Conservation (phyloP, 2,888 invertebrate genomes). For the Polymixis lichenea region DNA sequence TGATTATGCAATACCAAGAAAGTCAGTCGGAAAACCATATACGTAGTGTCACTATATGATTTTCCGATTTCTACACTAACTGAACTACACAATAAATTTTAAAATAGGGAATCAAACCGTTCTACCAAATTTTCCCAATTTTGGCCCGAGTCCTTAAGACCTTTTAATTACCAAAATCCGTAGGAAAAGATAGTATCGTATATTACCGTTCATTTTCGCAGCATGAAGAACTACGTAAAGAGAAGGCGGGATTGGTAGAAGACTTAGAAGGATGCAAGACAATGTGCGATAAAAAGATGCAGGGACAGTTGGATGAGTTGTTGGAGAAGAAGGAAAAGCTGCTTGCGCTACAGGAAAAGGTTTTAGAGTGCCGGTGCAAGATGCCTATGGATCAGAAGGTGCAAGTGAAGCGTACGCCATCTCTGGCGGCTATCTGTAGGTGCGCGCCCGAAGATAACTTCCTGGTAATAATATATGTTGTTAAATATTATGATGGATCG, state of each 20-base stretch:
- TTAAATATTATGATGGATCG: neutral
- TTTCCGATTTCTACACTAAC: neutral
- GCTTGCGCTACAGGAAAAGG: slow-evolving; percentile 72
- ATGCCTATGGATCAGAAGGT: slow-evolving; percentile 78
- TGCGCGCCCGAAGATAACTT: slow-evolving; percentile 79
- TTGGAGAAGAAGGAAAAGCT: slow-evolving; percentile 75
- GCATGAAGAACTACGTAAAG: slow-evolving; percentile 76
- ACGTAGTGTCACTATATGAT: neutral
- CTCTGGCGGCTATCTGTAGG: slow-evolving; percentile 82
- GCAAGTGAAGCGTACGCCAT: slow-evolving; percentile 84
- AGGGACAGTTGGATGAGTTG: slow-evolving; percentile 73
- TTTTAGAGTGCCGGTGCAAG: slow-evolving; percentile 83
- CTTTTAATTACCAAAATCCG: neutral
- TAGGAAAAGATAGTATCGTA: neutral
- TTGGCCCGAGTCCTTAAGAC: neutral
- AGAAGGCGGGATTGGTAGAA: slow-evolving; percentile 77
- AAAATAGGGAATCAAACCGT: neutral
- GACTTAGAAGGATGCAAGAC: slow-evolving; percentile 81
- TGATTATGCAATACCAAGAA: neutral
- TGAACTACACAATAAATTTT: neutral
- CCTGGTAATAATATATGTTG: slow-evolving; percentile 67
- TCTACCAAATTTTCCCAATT: neutral
- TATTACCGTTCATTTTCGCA: slow-evolving; percentile 48
- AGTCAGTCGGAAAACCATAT: neutral
- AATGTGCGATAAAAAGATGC: slow-evolving; percentile 77